Percentiles rank a stretch among this genome's conserved stretches.
phyloP scores from a whole-genome alignment of 2,113 vertebrate species.

The Cyanocitta stelleri region DNA sequence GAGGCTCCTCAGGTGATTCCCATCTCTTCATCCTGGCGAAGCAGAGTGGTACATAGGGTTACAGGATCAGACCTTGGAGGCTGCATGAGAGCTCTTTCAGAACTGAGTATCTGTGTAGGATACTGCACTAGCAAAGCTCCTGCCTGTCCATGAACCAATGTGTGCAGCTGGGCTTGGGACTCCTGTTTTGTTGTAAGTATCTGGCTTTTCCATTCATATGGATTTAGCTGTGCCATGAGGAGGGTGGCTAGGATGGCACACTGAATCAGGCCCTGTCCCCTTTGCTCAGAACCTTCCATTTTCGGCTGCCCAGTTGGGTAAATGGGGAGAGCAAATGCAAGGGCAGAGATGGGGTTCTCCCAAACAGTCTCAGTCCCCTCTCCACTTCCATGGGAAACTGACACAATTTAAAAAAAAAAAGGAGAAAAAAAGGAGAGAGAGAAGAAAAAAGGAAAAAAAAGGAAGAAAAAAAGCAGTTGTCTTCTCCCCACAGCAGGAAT shows the following conservation, averaged over 20 bases:
- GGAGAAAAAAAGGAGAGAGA: fast-evolving
- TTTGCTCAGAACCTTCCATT: not conserved
- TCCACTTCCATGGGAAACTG: not conserved
- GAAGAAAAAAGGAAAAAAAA: too few species aligned
- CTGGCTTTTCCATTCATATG: not conserved
- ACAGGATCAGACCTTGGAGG: not conserved
- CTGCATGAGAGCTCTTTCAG: not conserved
- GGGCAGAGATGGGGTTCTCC: not conserved
- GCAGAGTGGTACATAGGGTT: fast-evolving
- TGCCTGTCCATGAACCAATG: fast-evolving
- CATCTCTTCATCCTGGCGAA: not conserved
- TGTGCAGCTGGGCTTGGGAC: not conserved
- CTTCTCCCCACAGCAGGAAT: constrained; percentile 9
- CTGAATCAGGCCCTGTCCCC: too few species aligned
- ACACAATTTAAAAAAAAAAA: not conserved
- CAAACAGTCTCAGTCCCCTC: not conserved
- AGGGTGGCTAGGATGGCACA: not conserved
- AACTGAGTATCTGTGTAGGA: fast-evolving
- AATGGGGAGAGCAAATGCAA: not conserved
- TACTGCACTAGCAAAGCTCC: not conserved
- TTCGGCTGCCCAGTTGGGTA: not conserved
- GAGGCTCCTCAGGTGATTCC: not conserved
- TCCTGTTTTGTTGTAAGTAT: not conserved
- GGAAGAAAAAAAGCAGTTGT: not conserved
- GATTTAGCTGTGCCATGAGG: not conserved